phyloP scores from a whole-genome alignment of 2,888 invertebrate genomes.

The Thalpophila matura region DNA sequence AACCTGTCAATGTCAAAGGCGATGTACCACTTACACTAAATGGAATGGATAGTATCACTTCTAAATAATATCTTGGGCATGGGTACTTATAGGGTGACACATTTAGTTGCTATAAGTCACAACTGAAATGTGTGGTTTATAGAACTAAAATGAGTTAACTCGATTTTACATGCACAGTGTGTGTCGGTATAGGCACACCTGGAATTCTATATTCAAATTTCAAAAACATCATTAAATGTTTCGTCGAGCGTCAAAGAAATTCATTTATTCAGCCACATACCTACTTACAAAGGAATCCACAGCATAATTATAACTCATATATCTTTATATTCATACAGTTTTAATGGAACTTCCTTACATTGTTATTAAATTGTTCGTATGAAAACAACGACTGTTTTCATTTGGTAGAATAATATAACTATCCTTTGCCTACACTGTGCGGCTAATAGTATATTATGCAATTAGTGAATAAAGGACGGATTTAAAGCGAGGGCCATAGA shows the following conservation, averaged over 20 bases:
- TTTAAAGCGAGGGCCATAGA: too few species aligned
- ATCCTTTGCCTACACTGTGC: not conserved
- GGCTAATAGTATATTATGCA: too few species aligned
- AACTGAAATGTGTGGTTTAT: not conserved
- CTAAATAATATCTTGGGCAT: slow-evolving; percentile 23
- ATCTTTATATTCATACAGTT: slow-evolving; percentile 40
- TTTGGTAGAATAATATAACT: slow-evolving; percentile 24
- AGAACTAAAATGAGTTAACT: slow-evolving; percentile 7
- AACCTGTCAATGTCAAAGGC: slow-evolving; percentile 45
- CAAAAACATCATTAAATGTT: not conserved
- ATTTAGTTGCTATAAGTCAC: too few species aligned
- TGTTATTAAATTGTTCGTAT: slow-evolving; percentile 42
- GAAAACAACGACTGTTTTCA: slow-evolving; percentile 39
- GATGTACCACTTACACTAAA: slow-evolving; percentile 32
- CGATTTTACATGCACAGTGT: not conserved
- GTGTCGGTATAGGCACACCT: not conserved
- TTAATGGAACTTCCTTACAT: slow-evolving; percentile 42
- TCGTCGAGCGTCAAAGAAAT: not conserved
- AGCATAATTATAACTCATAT: slow-evolving; percentile 32
- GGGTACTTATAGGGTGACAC: not conserved
- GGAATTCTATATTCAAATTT: not conserved
- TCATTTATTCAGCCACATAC: slow-evolving; percentile 16
- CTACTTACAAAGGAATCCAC: slow-evolving; percentile 28
- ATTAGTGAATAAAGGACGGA: too few species aligned
- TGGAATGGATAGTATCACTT: slow-evolving; percentile 20